Evolutionary conservation across 2,888 invertebrate genomes (phyloP).

Genomic region (Gari tellinella): DNA sequence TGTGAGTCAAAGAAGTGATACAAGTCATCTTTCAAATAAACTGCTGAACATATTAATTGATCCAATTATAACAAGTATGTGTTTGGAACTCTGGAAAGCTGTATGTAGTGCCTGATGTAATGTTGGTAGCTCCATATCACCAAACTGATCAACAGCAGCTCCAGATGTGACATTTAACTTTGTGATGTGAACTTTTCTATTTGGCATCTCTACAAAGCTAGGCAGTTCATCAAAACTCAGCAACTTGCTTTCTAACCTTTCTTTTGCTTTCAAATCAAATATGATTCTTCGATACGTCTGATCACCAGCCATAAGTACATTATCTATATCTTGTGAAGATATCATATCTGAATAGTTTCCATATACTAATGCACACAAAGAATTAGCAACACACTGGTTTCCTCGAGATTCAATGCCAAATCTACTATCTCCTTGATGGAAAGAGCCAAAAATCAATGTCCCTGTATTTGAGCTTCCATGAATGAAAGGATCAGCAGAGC

Average conservation of each 20-base stretch:
- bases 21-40: slow-evolving; percentile 8
- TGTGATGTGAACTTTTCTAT: neutral
- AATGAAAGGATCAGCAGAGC: too few species aligned
- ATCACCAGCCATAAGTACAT: slow-evolving; percentile 22
- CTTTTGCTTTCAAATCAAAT: slow-evolving; percentile 1
- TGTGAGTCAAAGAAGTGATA: slow-evolving; percentile 37
- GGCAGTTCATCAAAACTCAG: slow-evolving; percentile 36
- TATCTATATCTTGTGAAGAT: neutral
- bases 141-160: slow-evolving; percentile 1
- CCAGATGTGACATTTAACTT: slow-evolving; percentile 14
- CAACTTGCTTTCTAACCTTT: slow-evolving; percentile 1
- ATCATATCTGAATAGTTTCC: neutral
- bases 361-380: slow-evolving; percentile 27
- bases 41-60: slow-evolving; percentile 32
- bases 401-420: slow-evolving; percentile 28
- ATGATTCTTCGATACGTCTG: slow-evolving; percentile 6
- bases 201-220: neutral
- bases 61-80: slow-evolving; percentile 20
- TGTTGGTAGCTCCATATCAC: slow-evolving; percentile 12
- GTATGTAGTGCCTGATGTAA: slow-evolving; percentile 15
- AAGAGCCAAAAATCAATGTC: slow-evolving; percentile 25
- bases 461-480: too few species aligned
- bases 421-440: slow-evolving; percentile 21
- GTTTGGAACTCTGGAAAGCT: too few species aligned
- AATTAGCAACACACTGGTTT: slow-evolving; percentile 28